Percentiles rank a stretch among this genome's conserved stretches.
Conservation (phyloP, 2,113 vertebrate genomes). For the Excalfactoria chinensis region DNA sequence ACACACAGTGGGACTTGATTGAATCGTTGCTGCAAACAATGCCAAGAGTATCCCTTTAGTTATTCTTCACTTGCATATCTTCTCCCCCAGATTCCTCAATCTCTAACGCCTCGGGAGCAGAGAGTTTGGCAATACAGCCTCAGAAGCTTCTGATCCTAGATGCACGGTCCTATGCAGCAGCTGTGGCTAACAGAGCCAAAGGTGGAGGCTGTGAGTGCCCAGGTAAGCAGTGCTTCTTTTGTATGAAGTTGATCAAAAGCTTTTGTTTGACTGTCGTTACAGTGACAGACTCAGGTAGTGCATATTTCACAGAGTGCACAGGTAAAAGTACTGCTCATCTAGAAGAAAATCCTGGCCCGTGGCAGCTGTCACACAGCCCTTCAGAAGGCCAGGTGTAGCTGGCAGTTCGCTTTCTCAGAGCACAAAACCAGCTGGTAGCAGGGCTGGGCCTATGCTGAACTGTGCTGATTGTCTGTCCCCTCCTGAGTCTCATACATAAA, state of each 20-base stretch:
- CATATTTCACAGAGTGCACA: not conserved
- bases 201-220: slow-evolving; percentile 98
- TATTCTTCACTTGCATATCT: not conserved
- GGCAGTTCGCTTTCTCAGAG: not conserved
- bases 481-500: slow-evolving; percentile 14
- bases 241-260: not conserved
- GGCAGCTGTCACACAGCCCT: not conserved
- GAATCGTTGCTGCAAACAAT: rapidly evolving
- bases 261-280: not conserved
- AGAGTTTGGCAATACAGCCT: slow-evolving; percentile 86
- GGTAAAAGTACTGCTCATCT: not conserved
- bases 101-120: slow-evolving; percentile 89
- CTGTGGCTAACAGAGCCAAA: slow-evolving; percentile 97
- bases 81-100: slow-evolving; percentile 87
- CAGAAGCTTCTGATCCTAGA: slow-evolving; percentile 96
- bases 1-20: not conserved
- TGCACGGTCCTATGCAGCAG: slow-evolving; percentile 93
- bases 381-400: not conserved
- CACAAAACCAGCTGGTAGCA: not conserved
- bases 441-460: slow-evolving; percentile 1
- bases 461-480: not conserved
- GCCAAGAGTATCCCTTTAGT: not conserved
- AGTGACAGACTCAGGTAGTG: not conserved
- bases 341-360: rapidly evolving
- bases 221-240: slow-evolving; percentile 75